A percentile compares a stretch with the other conserved stretches of the same genome.
Evolutionary conservation across 2,888 invertebrate genomes (phyloP).

Genomic region (Pseudanteris insignis): DNA sequence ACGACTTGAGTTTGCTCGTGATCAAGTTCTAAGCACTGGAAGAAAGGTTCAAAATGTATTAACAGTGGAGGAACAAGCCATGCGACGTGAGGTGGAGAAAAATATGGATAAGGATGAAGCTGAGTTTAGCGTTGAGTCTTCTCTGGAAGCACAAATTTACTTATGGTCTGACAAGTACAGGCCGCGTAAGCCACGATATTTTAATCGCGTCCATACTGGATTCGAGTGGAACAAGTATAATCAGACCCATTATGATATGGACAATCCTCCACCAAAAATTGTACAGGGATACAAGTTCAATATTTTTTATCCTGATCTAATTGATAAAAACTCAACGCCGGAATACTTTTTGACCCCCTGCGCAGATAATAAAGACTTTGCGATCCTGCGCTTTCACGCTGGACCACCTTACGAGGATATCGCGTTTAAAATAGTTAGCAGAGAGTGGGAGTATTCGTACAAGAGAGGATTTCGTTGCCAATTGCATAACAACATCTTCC

Average conservation of each 20-base stretch:
- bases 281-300: conserved; percentile 99
- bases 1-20: conserved; percentile 77
- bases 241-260: conserved; percentile 99
- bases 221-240: conserved; percentile 99
- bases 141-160: conserved; percentile 85
- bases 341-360: conserved; percentile 93
- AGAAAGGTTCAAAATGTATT: conserved; percentile 70
- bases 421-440: conserved; percentile 97
- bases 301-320: conserved; percentile 99
- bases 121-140: conserved; percentile 89
- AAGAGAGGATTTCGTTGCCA: conserved; percentile 98
- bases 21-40: conserved; percentile 73
- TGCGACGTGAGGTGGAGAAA: conserved; percentile 83
- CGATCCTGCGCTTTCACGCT: conserved; percentile 92
- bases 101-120: conserved; percentile 89
- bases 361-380: conserved; percentile 93
- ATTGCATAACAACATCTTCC: conserved; percentile 99
- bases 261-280: conserved; percentile 99
- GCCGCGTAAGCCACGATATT: conserved; percentile 96
- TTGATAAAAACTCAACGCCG: conserved; percentile 91
- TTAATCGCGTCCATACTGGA: conserved; percentile 95
- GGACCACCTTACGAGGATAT: conserved; percentile 99
- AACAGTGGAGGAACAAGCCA: conserved; percentile 70
- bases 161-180: conserved; percentile 98
- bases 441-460: conserved; percentile 99